Evolutionary conservation across 2,113 vertebrate genomes (phyloP).

Genomic region (Pterophyllum scalare): DNA sequence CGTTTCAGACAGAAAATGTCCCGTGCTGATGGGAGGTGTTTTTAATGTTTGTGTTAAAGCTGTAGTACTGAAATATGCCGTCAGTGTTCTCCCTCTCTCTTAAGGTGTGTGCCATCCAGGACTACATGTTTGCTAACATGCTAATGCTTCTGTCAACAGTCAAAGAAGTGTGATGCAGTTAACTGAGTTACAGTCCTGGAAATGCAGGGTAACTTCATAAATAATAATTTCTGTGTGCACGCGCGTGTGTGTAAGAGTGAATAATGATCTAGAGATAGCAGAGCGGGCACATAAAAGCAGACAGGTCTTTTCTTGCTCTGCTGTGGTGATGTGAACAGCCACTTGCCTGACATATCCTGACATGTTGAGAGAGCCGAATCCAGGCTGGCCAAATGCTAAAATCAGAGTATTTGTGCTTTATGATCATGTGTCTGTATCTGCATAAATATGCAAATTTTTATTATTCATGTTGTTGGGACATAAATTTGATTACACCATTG

Average conservation of each 20-base stretch:
- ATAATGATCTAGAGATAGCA: conserved; percentile 36
- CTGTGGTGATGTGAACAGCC: conserved; percentile 62
- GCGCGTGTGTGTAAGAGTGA: neutral
- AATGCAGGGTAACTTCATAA: neutral
- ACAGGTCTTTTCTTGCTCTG: conserved; percentile 82
- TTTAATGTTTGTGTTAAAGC: neutral
- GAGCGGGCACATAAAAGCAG: conserved; percentile 33
- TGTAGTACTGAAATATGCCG: neutral
- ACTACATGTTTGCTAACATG: neutral
- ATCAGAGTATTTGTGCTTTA: neutral
- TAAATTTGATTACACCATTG: neutral
- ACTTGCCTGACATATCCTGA: conserved; percentile 77
- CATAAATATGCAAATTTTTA: neutral
- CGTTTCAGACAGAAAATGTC: conserved; percentile 24
- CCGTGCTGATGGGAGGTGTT: neutral
- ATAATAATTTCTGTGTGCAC: neutral
- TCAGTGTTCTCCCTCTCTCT: neutral
- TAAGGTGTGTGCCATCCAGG: neutral
- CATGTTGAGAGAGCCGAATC: conserved; percentile 65
- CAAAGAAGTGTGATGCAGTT: neutral
- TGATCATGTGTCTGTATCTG: neutral
- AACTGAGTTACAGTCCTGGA: neutral
- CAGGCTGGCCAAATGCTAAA: conserved; percentile 51
- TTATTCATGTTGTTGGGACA: neutral
- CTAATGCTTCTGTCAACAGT: neutral